phyloP scores from a whole-genome alignment of 1,140 invertebrate species.

The Grapholita molesta region DNA sequence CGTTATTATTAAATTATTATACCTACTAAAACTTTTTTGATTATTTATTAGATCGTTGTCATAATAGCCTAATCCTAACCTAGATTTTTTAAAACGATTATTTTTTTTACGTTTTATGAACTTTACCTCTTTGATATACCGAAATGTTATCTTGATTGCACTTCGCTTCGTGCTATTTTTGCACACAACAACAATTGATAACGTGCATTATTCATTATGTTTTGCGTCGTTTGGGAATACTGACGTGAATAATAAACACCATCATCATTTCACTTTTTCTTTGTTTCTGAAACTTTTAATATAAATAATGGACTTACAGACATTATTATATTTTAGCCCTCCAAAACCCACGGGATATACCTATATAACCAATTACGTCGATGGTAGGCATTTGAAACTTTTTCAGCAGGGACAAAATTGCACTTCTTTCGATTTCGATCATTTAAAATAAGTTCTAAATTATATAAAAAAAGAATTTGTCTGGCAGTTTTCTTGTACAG shows the following conservation, averaged over 20 bases:
- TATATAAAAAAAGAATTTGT: too few relatives aligned
- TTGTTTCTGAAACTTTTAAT: not conserved
- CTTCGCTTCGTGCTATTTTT: not conserved
- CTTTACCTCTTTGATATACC: conserved; percentile 9
- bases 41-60: too few relatives aligned
- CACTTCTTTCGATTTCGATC: too few relatives aligned
- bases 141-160: conserved; percentile 29
- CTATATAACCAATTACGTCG: too few relatives aligned
- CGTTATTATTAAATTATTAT: too few relatives aligned
- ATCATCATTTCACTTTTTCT: not conserved
- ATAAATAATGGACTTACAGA: not conserved
- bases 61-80: too few relatives aligned
- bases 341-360: not conserved
- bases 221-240: not conserved
- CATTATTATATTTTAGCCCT: not conserved
- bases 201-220: conserved; percentile 10
- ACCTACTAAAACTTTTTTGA: too few relatives aligned
- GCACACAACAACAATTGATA: not conserved
- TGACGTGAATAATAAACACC: not conserved
- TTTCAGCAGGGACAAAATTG: too few relatives aligned
- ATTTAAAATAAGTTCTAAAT: too few relatives aligned
- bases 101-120: conserved; percentile 25
- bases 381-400: too few relatives aligned
- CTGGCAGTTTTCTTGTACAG: too few relatives aligned
- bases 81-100: too few relatives aligned